These are phyloP conservation scores for Ammodytes marinus DNA, from an alignment of 2,113 vertebrate genomes.

Conservation along the genomic window DNA sequence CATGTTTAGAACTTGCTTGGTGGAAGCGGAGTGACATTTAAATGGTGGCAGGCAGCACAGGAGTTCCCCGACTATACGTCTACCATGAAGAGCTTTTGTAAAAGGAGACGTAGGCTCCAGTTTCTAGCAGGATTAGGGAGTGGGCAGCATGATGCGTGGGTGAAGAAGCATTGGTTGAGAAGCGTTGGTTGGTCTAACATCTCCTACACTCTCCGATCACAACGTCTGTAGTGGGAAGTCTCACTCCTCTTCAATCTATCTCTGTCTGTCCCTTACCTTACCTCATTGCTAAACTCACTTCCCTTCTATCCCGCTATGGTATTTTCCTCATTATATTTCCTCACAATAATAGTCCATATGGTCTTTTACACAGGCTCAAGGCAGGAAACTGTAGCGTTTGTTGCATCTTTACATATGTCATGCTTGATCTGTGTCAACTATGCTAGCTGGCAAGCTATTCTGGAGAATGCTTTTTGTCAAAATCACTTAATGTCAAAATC, in stretches of 20 bases:
- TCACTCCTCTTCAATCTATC: slow-evolving; percentile 25
- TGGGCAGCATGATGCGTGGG: slow-evolving; percentile 66
- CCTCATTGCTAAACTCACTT: slow-evolving; percentile 4
- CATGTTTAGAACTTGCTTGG: slow-evolving; percentile 22
- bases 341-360: neutral
- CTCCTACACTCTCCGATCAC: slow-evolving; percentile 65
- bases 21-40: slow-evolving; percentile 56
- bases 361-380: neutral
- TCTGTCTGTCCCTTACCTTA: slow-evolving; percentile 19
- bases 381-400: neutral
- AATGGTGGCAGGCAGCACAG: slow-evolving; percentile 45
- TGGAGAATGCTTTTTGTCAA: too few relatives aligned
- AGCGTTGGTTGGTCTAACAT: slow-evolving; percentile 53
- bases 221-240: slow-evolving; percentile 60
- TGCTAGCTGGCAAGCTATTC: too few relatives aligned
- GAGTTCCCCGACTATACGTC: slow-evolving; percentile 15
- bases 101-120: slow-evolving; percentile 39
- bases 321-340: slow-evolving; percentile 23
- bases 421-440: slow-evolving; percentile 14
- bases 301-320: slow-evolving; percentile 51
- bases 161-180: slow-evolving; percentile 40
- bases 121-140: slow-evolving; percentile 48
- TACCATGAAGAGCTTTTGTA: slow-evolving; percentile 57
- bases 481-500: too few relatives aligned
- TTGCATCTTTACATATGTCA: neutral